Evolutionary conservation across 1,140 invertebrate genomes (phyloP), one percentile per base, ranked within the genome.

Genomic region (Leptoteleia sp.): DNA sequence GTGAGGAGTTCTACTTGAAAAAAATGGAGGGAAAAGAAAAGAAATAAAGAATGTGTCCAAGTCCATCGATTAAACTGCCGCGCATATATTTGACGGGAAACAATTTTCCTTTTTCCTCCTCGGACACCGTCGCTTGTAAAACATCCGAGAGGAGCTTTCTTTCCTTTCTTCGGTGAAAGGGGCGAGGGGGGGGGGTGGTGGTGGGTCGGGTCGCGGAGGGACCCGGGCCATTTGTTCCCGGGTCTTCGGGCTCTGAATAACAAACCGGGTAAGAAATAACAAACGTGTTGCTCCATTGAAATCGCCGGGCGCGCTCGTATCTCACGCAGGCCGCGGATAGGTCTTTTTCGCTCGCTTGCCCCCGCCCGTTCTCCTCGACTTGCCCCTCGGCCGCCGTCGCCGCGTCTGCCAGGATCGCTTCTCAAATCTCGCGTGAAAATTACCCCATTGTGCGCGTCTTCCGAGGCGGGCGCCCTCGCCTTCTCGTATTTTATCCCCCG

Each of bases 381-480:
- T n/a, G n/a, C n/a, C 2, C 29, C 12, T n/a, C 25, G 1, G 31
- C 33, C 27, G 17, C 22, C 15, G 16, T 15, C 15, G 16, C 5
- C n/a, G 11, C 27, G 80, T 83, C 81, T 86, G 83, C 83, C 79
- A 86, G n/a, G 84, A 88, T 88, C 87, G 85, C 86, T 85, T 87
- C 82, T 83, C 88, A 89, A 89, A 89, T 89, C 88, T 89, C 87
- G 87, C 88, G 88, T 89, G 88, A 89, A 89, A 89, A 89, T 89
- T 89, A 88, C 87, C 88, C 88, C 85, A 89, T 89, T 89, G 87
- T 88, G n/a, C n/a, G n/a, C n/a, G 54, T 43, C 52, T 67, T 70
- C 57, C 40, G 55, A 73, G 54, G 42, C 54, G 50, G 48, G 57
- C 62, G 42, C 67, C 73, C 64, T 43, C 22, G 45, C 54, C 70